Evolutionary conservation across 2,888 invertebrate genomes (phyloP).

Genomic region (Pterostichus madidus): DNA sequence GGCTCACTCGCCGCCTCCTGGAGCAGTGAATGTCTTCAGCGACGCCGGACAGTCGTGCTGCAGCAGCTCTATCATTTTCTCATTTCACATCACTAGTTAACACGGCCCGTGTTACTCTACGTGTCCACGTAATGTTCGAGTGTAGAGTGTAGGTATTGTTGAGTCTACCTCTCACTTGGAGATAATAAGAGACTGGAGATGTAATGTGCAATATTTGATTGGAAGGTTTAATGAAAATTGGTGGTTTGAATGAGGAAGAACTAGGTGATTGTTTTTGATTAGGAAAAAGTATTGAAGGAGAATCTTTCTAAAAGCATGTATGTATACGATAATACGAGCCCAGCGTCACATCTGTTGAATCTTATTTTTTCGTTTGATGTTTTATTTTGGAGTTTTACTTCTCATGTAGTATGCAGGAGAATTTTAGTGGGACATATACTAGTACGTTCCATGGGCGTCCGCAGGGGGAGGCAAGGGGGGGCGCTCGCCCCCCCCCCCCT

Average conservation of each 20-base stretch:
- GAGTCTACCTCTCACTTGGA: conserved; percentile 13
- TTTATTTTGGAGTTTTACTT: too few species aligned
- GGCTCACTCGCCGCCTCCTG: neutral
- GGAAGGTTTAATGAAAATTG: conserved; percentile 8
- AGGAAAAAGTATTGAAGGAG: too few species aligned
- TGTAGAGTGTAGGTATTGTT: conserved; percentile 2
- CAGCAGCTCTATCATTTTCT: conserved; percentile 18
- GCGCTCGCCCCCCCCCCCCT: too few species aligned
- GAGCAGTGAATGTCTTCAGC: conserved; percentile 27
- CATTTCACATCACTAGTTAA: conserved; percentile 12
- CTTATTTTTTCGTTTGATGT: too few species aligned
- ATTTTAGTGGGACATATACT: too few species aligned
- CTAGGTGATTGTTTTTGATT: too few species aligned
- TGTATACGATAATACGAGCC: too few species aligned
- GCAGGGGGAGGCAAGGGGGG: too few species aligned
- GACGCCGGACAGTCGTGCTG: neutral
- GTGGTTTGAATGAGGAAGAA: neutral
- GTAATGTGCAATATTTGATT: conserved; percentile 22
- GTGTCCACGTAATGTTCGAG: neutral
- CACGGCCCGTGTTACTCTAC: conserved; percentile 1
- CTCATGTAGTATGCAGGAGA: too few species aligned
- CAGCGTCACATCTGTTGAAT: too few species aligned
- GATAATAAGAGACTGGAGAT: neutral
- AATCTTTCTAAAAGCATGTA: too few species aligned
- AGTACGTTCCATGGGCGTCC: too few species aligned